Conservation (phyloP, 1,140 invertebrate genomes). For the Drosophila triauraria region DNA sequence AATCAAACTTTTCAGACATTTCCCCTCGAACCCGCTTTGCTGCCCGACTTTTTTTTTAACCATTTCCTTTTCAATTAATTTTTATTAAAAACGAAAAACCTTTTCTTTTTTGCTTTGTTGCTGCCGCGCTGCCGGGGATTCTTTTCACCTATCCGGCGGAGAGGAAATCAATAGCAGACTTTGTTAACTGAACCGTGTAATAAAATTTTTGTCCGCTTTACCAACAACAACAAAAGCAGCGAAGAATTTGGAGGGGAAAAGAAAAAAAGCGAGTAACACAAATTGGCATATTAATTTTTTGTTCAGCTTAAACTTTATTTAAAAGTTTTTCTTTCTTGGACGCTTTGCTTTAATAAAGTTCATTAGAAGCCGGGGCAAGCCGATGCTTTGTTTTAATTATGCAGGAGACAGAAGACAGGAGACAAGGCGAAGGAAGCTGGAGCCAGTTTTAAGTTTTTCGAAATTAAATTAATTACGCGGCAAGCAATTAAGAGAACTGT, state of each 20-base stretch:
- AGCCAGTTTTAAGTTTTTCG: slow-evolving; percentile 67
- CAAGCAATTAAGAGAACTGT: slow-evolving; percentile 76
- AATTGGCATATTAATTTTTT: slow-evolving; percentile 68
- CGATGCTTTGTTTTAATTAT: slow-evolving; percentile 73
- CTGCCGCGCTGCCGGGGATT: not conserved
- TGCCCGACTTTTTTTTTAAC: slow-evolving; percentile 9
- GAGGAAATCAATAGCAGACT: slow-evolving; percentile 66
- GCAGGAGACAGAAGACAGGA: slow-evolving; percentile 56
- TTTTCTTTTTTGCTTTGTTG: slow-evolving; percentile 18
- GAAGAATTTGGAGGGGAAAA: not conserved
- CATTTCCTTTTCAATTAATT: slow-evolving; percentile 74
- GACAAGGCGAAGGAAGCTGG: slow-evolving; percentile 11
- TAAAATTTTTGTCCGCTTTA: slow-evolving; percentile 52
- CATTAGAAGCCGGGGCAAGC: slow-evolving; percentile 46
- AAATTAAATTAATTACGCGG: slow-evolving; percentile 77
- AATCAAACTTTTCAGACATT: slow-evolving; percentile 67
- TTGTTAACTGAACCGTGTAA: slow-evolving; percentile 71
- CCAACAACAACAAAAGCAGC: slow-evolving; percentile 13
- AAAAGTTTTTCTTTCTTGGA: slow-evolving; percentile 36
- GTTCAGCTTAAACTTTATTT: slow-evolving; percentile 42
- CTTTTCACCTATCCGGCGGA: slow-evolving; percentile 36
- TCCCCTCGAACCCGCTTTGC: slow-evolving; percentile 2
- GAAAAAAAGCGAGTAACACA: slow-evolving; percentile 38
- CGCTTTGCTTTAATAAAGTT: slow-evolving; percentile 59
- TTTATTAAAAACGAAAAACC: slow-evolving; percentile 68